Evolutionary conservation across 2,888 invertebrate genomes (phyloP), one percentile per base, ranked within the genome.

Genomic region (Coecobrya sp.): DNA sequence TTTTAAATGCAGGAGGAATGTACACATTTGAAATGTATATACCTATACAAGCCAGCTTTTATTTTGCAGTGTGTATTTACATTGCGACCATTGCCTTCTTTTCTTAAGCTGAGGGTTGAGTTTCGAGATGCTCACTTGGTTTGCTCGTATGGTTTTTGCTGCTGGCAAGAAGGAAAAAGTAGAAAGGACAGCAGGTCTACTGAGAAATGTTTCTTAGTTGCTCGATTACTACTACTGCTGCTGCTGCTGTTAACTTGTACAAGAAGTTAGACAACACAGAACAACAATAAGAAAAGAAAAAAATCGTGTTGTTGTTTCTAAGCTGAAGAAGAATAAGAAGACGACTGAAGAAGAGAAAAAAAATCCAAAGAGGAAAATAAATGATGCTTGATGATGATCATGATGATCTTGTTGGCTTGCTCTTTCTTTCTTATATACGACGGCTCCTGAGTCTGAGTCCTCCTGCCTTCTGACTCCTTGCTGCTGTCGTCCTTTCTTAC

Each of bases 111-210:
- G 59, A 59, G 59, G 19, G 59, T 59, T 8, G 49, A 49, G 49
- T 49, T 49, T 3, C 11, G 13, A 49, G 49, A 13, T 49, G 49
- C 36, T 36, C 36, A 7, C 36, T 36, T 7, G 36, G 3, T 36
- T n/a, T n/a, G n/a, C 36, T 36, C 13, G 49, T 49, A 13, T 45
- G 62, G 42, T 45, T 49, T 76, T 76, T 76, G 76, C 76, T 76
- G 76, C 76, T 76, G 76, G 76, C 76, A 59, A 81, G 59, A 81
- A 81, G 59, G 55, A 59, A 81, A 81, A 81, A 55, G 81, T 81
- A 30, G 59, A 81, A 81, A 81, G 81, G 55, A 81, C 81, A 70
- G n/a, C 70, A 62, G 81, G 81, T 81, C 59, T 81, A 81, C 81
- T 49, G 76, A 76, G 76, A 76, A 76, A 49, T 76, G 45, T 76